Conservation (phyloP, 1,140 invertebrate species). For the Pemphigus obesinymphae region DNA sequence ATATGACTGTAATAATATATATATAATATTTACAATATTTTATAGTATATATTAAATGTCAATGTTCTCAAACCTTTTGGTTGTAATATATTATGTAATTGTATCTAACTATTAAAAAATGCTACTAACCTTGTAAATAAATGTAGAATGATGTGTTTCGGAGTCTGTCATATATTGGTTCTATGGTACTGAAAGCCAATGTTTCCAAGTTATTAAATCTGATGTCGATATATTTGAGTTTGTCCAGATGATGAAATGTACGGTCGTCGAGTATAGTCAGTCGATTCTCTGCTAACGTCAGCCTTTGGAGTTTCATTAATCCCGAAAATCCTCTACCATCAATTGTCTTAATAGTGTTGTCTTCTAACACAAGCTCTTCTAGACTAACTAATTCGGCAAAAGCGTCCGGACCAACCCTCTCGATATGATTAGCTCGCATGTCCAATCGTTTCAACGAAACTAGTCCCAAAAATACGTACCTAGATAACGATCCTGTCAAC, state of each 20-base stretch:
- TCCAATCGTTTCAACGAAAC: slow-evolving; percentile 62
- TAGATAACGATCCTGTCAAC: slow-evolving; percentile 60
- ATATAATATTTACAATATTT: too few species aligned
- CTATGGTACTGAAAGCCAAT: slow-evolving; percentile 66
- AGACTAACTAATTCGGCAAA: slow-evolving; percentile 70
- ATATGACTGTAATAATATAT: too few species aligned
- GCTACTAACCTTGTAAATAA: slow-evolving; percentile 65
- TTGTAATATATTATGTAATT: too few species aligned
- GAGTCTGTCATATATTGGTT: slow-evolving; percentile 68
- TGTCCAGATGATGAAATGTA: slow-evolving; percentile 61
- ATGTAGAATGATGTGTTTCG: slow-evolving; percentile 66
- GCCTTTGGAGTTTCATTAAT: slow-evolving; percentile 60
- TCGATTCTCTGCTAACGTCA: slow-evolving; percentile 68
- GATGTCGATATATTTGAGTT: slow-evolving; percentile 65
- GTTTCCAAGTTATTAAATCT: slow-evolving; percentile 66
- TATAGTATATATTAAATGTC: too few species aligned
- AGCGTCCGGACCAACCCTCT: slow-evolving; percentile 65
- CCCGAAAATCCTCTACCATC: slow-evolving; percentile 67
- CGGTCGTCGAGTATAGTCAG: slow-evolving; percentile 61
- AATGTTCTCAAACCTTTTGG: too few species aligned
- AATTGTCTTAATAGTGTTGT: slow-evolving; percentile 65
- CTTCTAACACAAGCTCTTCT: slow-evolving; percentile 65
- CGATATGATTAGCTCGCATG: slow-evolving; percentile 64
- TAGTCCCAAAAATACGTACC: slow-evolving; percentile 66
- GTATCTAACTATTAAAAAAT: too few species aligned